Evolutionary conservation across 1,140 invertebrate genomes (phyloP).

Genomic region (Drosophila arizonae): DNA sequence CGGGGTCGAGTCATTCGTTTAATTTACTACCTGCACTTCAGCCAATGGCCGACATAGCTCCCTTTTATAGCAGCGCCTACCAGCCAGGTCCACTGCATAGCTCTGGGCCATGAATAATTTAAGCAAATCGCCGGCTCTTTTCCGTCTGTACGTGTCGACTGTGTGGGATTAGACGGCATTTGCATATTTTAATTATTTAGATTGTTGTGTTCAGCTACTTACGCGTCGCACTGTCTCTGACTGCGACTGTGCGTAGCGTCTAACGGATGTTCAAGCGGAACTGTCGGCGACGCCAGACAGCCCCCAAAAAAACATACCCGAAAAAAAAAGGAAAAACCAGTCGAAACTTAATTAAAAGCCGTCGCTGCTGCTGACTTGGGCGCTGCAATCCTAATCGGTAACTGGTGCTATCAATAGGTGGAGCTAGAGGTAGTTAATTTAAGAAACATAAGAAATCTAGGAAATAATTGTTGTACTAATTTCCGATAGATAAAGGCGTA

Average conservation of each 20-base stretch:
- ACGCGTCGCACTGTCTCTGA: constrained; percentile 16
- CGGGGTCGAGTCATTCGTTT: constrained; percentile 56
- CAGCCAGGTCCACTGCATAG: constrained; percentile 27
- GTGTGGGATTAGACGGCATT: constrained; percentile 74
- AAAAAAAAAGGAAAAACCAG: constrained; percentile 14
- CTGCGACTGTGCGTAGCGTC: constrained; percentile 21
- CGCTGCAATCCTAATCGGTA: constrained; percentile 1
- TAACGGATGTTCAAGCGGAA: constrained; percentile 56
- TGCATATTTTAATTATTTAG: constrained; percentile 82
- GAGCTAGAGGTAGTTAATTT: background rate
- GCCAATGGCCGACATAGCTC: background rate
- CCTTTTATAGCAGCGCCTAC: too few species aligned
- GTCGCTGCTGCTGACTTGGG: constrained; percentile 23
- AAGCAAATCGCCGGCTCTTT: constrained; percentile 73
- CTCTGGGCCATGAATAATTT: constrained; percentile 77
- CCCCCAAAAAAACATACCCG: constrained; percentile 13
- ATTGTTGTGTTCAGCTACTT: constrained; percentile 76
- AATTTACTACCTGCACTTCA: constrained; percentile 70
- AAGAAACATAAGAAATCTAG: too few species aligned
- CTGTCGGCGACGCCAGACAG: constrained; percentile 38
- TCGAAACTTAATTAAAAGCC: constrained; percentile 73
- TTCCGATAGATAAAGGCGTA: too few species aligned
- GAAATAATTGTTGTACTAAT: too few species aligned
- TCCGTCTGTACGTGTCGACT: constrained; percentile 62
- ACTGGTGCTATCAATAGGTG: constrained; percentile 12